Evolutionary conservation across 2,888 invertebrate genomes (phyloP).

Genomic region (Pachymerium ferrugineum): DNA sequence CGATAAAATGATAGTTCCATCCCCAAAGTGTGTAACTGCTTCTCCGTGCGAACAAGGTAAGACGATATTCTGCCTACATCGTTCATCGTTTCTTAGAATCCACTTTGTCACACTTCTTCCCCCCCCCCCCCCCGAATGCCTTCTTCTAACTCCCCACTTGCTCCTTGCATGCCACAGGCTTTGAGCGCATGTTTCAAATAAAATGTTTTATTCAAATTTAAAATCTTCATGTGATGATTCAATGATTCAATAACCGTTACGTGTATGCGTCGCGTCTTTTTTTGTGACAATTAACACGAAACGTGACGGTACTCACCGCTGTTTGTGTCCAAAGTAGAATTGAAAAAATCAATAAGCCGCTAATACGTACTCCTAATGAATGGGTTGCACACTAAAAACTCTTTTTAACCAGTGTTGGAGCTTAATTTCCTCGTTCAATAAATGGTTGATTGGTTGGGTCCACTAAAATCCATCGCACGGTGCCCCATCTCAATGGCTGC

Average conservation of each 20-base stretch:
- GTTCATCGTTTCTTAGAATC: not conserved
- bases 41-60: slow-evolving; percentile 33
- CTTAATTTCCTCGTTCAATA: not conserved
- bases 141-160: not conserved
- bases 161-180: not conserved
- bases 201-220: not conserved
- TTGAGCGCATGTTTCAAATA: no score
- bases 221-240: not conserved
- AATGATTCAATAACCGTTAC: no score
- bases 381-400: not conserved
- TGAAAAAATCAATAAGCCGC: not conserved
- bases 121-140: not conserved
- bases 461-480: not conserved
- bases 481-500: not conserved
- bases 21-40: slow-evolving; percentile 29
- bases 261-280: no score
- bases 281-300: not conserved
- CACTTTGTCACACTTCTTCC: not conserved
- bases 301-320: not conserved
- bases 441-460: not conserved
- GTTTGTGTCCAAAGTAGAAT: not conserved
- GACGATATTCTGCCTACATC: not conserved
- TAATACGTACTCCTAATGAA: not conserved
- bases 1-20: slow-evolving; percentile 27
- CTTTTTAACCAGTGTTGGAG: not conserved